These are phyloP conservation scores for Psylliodes chrysocephalus DNA, from an alignment of 2,888 invertebrate genomes.

Conservation along the genomic window DNA sequence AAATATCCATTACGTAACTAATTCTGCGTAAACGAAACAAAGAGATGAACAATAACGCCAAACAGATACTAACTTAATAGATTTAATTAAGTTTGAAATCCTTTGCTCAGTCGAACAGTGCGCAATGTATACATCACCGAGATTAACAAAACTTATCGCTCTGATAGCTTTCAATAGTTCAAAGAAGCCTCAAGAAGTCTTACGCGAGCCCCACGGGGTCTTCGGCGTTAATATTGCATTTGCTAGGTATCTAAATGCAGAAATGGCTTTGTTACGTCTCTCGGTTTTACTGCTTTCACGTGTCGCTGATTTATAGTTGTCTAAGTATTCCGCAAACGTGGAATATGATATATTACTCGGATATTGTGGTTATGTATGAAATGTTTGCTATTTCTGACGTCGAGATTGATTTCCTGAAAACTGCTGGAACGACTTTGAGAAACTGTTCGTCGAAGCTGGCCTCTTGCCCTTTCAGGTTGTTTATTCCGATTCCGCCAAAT, in stretches of 20 bases:
- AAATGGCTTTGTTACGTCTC: conserved; percentile 17
- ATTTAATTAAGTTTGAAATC: conserved; percentile 14
- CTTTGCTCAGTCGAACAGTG: background rate
- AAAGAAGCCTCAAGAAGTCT: conserved; percentile 10
- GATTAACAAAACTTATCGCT: conserved; percentile 10
- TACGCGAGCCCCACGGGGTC: background rate
- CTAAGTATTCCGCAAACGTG: conserved; percentile 19
- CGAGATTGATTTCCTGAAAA: conserved; percentile 16
- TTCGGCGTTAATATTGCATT: conserved; percentile 18
- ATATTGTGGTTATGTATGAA: conserved; percentile 20
- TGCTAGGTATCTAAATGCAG: conserved; percentile 13
- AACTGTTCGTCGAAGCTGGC: background rate
- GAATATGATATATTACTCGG: conserved; percentile 17
- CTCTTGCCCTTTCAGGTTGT: conserved; percentile 3
- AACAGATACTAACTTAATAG: background rate
- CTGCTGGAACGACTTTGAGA: conserved; percentile 14
- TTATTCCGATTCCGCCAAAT: conserved; percentile 1
- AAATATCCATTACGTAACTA: too few relatives aligned
- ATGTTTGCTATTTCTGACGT: conserved; percentile 20
- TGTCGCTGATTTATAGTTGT: conserved; percentile 22
- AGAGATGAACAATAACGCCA: background rate
- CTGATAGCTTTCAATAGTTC: conserved; percentile 7
- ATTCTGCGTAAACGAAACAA: background rate
- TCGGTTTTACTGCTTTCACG: conserved; percentile 11
- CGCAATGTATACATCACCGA: background rate